Base-by-base conservation (phyloP, 2,888 invertebrate genomes). In the Terebella lapidaria region DNA sequence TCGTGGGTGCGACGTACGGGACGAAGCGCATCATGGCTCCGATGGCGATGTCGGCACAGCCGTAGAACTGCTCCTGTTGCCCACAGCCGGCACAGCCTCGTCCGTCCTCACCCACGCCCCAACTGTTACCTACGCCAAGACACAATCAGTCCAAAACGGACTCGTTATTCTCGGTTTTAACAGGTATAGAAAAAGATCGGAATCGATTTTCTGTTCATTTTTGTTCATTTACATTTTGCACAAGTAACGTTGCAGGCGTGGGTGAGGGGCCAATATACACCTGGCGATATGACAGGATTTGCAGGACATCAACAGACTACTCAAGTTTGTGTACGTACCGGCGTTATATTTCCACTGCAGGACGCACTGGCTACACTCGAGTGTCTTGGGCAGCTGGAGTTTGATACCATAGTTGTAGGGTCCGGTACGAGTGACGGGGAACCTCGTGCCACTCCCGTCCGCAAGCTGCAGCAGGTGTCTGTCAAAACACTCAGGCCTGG, bases 261-360 rank as follows among this genome's bases (percentile, higher is more conserved):
- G n/a, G n/a, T n/a, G n/a, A n/a, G n/a, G n/a, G n/a, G n/a, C n/a
- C n/a, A n/a, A n/a, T n/a, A n/a, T n/a, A n/a, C n/a, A n/a, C n/a
- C n/a, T n/a, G n/a, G n/a, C n/a, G n/a, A n/a, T n/a, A n/a, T n/a
- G n/a, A n/a, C n/a, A n/a, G n/a, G n/a, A n/a, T n/a, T n/a, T n/a
- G n/a, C n/a, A n/a, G n/a, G n/a, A n/a, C n/a, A n/a, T n/a, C n/a
- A n/a, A n/a, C n/a, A n/a, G n/a, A n/a, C n/a, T n/a, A n/a, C n/a
- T n/a, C n/a, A n/a, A n/a, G n/a, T n/a, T n/a, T n/a, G n/a, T n/a
- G n/a, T n/a, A 26, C 60, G 26, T 58, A 66, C 67, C 67, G 28
- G 59, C 53, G 47, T 67, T 66, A 26, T 64, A 67, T 25, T 66
- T 67, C 67, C 67, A 67, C 29, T 67, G 67, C 10, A 67, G 46